Percentiles rank a stretch among this genome's conserved stretches.
Conservation (phyloP, 2,113 vertebrate genomes). For the Osmerus mordax region DNA sequence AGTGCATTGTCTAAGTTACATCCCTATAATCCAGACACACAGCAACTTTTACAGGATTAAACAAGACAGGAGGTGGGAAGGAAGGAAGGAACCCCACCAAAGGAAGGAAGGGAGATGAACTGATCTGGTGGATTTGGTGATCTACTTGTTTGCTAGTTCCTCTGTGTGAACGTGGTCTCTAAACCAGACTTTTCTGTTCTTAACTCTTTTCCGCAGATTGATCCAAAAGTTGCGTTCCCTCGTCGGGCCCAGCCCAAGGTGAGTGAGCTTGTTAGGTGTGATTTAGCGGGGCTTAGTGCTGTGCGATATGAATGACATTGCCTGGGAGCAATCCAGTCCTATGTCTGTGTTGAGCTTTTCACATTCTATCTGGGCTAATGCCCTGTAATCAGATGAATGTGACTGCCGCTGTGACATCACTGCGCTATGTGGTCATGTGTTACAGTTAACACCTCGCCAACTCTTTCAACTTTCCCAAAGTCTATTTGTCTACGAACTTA, state of each 20-base stretch:
- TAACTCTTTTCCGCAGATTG: slow-evolving; percentile 82
- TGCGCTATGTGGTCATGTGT: slow-evolving; percentile 6
- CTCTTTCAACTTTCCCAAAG: slow-evolving; percentile 12
- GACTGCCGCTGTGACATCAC: slow-evolving; percentile 41
- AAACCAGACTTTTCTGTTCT: slow-evolving; percentile 47
- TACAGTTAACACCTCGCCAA: slow-evolving; percentile 20
- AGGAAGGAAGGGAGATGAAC: not conserved
- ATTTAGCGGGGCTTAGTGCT: slow-evolving; percentile 5
- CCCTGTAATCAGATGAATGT: slow-evolving; percentile 45
- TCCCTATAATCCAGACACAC: not conserved
- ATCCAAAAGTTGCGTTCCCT: slow-evolving; percentile 98
- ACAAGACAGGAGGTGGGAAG: not conserved
- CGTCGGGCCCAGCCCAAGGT: slow-evolving; percentile 98
- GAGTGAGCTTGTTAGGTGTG: slow-evolving; percentile 49
- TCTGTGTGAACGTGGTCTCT: slow-evolving; percentile 16
- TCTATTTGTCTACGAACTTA: too few species aligned
- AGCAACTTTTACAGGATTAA: slow-evolving; percentile 2
- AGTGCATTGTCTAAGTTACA: not conserved
- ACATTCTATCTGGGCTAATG: slow-evolving; percentile 41
- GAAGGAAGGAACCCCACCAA: not conserved
- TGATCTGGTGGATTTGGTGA: slow-evolving; percentile 1
- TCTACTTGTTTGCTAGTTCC: not conserved
- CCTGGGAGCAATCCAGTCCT: slow-evolving; percentile 12
- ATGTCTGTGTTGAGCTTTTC: slow-evolving; percentile 21
- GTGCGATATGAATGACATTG: slow-evolving; percentile 12